Conservation (phyloP, 2,113 vertebrate species). For the Panurus biarmicus region DNA sequence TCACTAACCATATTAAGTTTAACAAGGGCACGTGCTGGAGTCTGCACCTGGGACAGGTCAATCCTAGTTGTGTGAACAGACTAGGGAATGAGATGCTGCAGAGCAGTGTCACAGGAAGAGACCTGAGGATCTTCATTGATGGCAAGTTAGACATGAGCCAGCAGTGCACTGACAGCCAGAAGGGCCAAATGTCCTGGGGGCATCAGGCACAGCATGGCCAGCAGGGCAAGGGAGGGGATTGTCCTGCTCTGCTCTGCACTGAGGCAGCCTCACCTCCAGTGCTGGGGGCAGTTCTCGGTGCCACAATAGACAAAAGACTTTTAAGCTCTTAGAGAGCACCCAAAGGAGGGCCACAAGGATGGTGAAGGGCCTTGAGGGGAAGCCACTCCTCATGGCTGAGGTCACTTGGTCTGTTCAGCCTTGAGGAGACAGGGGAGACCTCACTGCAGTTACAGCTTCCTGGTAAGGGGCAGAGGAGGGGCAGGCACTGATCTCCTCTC, state of each 20-base stretch:
- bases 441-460: not conserved
- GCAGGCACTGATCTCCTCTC: not conserved
- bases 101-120: rapidly evolving
- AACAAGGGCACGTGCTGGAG: not conserved
- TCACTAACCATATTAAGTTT: not conserved
- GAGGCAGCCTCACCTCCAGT: not conserved
- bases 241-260: not conserved
- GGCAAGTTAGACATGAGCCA: rapidly evolving
- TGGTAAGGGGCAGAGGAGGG: rapidly evolving
- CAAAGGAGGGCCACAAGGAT: rapidly evolving
- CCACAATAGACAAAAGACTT: not conserved
- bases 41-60: not conserved
- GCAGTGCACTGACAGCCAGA: not conserved
- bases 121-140: rapidly evolving
- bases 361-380: not conserved
- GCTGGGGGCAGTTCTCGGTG: not conserved
- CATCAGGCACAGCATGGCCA: not conserved
- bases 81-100: not conserved
- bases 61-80: not conserved
- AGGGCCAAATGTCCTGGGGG: not conserved
- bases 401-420: not conserved
- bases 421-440: not conserved
- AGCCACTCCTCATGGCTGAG: not conserved
- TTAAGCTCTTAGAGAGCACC: rapidly evolving
- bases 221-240: not conserved